phyloP scores from a whole-genome alignment of 2,888 invertebrate genomes.

The Flexamia atlantica region DNA sequence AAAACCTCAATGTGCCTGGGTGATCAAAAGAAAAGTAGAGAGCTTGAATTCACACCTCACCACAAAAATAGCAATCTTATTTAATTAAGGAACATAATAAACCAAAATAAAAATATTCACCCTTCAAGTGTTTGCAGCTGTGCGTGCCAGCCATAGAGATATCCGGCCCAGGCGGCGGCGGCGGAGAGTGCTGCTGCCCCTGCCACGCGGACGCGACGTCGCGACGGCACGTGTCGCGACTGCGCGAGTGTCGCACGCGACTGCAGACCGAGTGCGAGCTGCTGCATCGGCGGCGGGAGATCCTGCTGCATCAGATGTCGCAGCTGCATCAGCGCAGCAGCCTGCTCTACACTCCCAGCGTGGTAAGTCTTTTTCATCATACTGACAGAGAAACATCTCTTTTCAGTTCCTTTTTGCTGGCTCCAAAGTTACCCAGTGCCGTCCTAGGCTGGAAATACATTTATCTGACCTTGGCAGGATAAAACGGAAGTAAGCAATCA shows the following conservation, averaged over 20 bases:
- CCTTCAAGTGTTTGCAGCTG: background rate
- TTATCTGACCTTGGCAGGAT: too few relatives aligned
- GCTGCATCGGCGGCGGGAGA: conserved; percentile 62
- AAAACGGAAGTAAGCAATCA: too few relatives aligned
- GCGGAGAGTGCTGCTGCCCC: conserved; percentile 59
- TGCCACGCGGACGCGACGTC: conserved; percentile 50
- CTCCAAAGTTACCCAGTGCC: too few relatives aligned
- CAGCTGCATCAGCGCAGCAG: conserved; percentile 61
- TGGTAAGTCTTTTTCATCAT: conserved; percentile 52
- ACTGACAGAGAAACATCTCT: too few relatives aligned
- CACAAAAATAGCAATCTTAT: too few relatives aligned
- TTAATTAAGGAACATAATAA: too few relatives aligned
- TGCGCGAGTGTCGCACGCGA: conserved; percentile 48
- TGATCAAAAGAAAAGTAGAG: too few relatives aligned
- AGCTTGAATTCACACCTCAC: too few relatives aligned
- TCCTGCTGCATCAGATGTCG: conserved; percentile 62
- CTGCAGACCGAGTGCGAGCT: conserved; percentile 65
- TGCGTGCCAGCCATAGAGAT: conserved; percentile 29
- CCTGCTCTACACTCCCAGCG: conserved; percentile 39
- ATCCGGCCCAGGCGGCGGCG: conserved; percentile 5
- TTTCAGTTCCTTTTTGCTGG: too few relatives aligned
- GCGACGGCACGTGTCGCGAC: conserved; percentile 5
- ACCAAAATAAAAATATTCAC: too few relatives aligned
- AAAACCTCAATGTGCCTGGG: too few relatives aligned
- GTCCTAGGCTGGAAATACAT: too few relatives aligned